phyloP scores from a whole-genome alignment of 2,113 vertebrate genomes.

The Varanus salvator region DNA sequence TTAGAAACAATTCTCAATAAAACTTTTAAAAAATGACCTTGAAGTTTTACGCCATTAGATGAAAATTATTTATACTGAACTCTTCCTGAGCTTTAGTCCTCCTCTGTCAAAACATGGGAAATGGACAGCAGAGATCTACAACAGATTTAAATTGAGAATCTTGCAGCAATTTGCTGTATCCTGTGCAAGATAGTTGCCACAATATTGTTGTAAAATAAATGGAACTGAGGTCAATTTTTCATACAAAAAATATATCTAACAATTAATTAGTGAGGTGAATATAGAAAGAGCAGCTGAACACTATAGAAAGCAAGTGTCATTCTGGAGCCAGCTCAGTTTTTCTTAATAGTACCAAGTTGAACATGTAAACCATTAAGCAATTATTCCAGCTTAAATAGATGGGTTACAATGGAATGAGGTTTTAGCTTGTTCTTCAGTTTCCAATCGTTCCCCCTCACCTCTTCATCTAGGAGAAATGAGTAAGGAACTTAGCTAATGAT shows the following conservation, averaged over 20 bases:
- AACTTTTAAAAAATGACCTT: conserved; percentile 48
- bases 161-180: background rate
- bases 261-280: background rate
- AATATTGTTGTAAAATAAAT: conserved; percentile 18
- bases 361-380: conserved; percentile 14
- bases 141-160: conserved; percentile 39
- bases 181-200: background rate
- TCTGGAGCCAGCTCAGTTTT: background rate
- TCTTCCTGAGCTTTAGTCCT: conserved; percentile 42
- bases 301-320: background rate
- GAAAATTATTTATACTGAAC: conserved; percentile 61
- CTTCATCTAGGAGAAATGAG: background rate
- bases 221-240: background rate
- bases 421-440: background rate
- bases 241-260: conserved; percentile 24
- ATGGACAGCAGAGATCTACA: conserved; percentile 23
- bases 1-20: conserved; percentile 53
- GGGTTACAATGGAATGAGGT: background rate
- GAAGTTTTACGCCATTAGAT: conserved; percentile 53
- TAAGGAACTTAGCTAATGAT: background rate
- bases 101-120: conserved; percentile 45
- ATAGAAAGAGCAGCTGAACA: background rate
- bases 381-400: background rate
- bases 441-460: background rate
- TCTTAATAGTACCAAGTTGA: background rate